Evolutionary conservation across 1,140 invertebrate species (phyloP), one percentile per base, ranked within the genome.

Genomic region (Agrypnia vestita): DNA sequence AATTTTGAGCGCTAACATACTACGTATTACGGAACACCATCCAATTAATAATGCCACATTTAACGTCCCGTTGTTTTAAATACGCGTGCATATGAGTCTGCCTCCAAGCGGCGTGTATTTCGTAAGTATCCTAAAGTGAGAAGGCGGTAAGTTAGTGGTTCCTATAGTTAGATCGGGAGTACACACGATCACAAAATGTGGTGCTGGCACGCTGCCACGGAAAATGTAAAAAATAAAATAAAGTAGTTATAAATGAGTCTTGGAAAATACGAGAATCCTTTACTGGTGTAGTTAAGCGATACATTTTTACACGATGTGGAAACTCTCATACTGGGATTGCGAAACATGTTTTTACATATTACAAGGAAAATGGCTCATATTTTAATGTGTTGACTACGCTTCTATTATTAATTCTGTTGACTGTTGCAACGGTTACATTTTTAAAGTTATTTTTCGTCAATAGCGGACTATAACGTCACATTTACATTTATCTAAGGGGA

Each of bases 241-340:
- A 82, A 82, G 80, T 82, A 79, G 80, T 82, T 82, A 76, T 82
- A 82, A 76, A 82, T 82, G 80, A 75, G 80, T 76, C 71, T 71
- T 64, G 75, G 72, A 82, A 82, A 82, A 82, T 78, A 25, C 72
- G 51, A 79, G 80, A 73, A 81, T 75, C 59, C 72, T 55, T 80
- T 76, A 73, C 69, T 73, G 69, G 49, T 25, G 25, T 25, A 73
- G 69, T 53, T 67, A 17, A 56, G 19, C 59, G 69, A 17, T 59
- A 19, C 35, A 44, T 49, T 69, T 69, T 47, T 69, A 55, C 69
- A 25, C 12, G 53, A 73, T 8, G 13, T 12, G 43, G 43, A 47
- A 44, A n/a, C 43, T 17, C 8, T 19, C 17, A 8, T 46, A 21
- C 69, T 47, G 44, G 15, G 43, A 69, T 69, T 69, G 64, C 19